Percentiles rank a stretch among this genome's conserved stretches.
phyloP scores from a whole-genome alignment of 2,888 invertebrate genomes.

The Oxystoma pomonae region DNA sequence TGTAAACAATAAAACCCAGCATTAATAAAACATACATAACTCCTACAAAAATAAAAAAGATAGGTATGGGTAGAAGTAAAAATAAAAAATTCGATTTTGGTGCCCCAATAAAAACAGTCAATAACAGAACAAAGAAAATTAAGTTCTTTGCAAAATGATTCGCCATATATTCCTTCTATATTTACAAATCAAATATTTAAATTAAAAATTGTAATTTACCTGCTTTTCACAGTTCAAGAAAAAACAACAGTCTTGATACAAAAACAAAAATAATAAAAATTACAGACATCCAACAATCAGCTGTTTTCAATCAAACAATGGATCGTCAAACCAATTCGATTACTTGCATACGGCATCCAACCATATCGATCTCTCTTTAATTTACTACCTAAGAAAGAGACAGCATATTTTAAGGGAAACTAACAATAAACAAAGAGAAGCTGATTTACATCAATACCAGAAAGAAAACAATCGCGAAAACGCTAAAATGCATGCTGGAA shows the following conservation, averaged over 20 bases:
- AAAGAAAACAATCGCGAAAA: constrained; percentile 14
- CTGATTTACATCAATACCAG: constrained; percentile 6
- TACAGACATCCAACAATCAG: constrained; percentile 44
- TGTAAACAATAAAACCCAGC: too few species aligned
- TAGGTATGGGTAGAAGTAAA: too few species aligned
- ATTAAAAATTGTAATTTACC: neutral
- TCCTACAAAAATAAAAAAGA: too few species aligned
- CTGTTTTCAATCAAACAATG: constrained; percentile 55
- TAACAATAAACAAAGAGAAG: neutral
- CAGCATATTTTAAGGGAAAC: constrained; percentile 16
- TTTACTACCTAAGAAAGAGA: neutral
- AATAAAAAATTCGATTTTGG: too few species aligned
- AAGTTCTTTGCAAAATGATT: neutral
- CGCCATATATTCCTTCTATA: neutral
- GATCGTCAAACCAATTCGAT: constrained; percentile 22
- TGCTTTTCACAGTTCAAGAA: neutral
- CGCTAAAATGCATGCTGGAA: constrained; percentile 1
- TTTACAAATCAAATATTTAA: neutral
- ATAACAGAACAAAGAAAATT: constrained; percentile 28
- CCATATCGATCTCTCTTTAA: neutral
- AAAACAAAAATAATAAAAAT: neutral
- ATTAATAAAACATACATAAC: too few species aligned
- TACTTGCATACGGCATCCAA: neutral
- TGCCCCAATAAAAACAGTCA: too few species aligned
- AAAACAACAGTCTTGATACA: neutral